Percentiles rank a stretch among this genome's conserved stretches.
These are phyloP conservation scores for Cheilosia vulpina DNA, from an alignment of 2,888 invertebrate species.

Conservation along the genomic window DNA sequence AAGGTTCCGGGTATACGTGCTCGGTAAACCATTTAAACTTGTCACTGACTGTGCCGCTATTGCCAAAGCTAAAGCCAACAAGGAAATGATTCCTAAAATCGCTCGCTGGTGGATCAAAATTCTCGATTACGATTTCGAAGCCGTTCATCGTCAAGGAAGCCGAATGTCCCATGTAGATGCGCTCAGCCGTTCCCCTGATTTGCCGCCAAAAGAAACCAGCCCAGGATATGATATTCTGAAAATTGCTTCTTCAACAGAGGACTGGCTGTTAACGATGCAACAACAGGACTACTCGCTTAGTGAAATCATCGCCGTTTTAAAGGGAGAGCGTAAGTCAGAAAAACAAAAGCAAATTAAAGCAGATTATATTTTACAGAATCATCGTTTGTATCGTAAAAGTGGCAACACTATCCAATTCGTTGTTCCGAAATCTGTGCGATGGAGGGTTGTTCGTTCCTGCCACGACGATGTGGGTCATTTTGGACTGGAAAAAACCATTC, in stretches of 20 bases:
- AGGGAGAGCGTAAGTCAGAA: constrained; percentile 29
- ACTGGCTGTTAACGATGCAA: constrained; percentile 74
- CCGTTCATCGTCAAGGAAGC: constrained; percentile 66
- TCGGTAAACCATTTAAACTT: constrained; percentile 65
- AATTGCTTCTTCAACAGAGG: constrained; percentile 34
- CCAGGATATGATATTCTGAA: constrained; percentile 18
- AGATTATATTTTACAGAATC: constrained; percentile 55
- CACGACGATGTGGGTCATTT: constrained; percentile 74
- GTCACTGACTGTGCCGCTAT: constrained; percentile 42
- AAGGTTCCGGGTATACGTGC: constrained; percentile 65
- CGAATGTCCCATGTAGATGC: constrained; percentile 68
- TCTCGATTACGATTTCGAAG: constrained; percentile 70
- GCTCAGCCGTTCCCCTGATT: constrained; percentile 50
- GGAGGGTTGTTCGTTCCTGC: constrained; percentile 58
- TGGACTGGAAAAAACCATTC: constrained; percentile 68
- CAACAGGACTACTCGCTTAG: constrained; percentile 52
- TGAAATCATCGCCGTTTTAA: constrained; percentile 46
- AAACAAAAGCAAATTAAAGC: constrained; percentile 51
- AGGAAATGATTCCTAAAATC: constrained; percentile 56
- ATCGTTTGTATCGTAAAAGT: constrained; percentile 43
- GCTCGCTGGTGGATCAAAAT: constrained; percentile 75
- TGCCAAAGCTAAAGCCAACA: not conserved
- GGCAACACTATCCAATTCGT: constrained; percentile 38
- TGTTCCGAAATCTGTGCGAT: constrained; percentile 61
- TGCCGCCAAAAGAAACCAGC: constrained; percentile 27